Evolutionary conservation across 2,888 invertebrate species (phyloP).

Genomic region (Rhagonycha lutea): DNA sequence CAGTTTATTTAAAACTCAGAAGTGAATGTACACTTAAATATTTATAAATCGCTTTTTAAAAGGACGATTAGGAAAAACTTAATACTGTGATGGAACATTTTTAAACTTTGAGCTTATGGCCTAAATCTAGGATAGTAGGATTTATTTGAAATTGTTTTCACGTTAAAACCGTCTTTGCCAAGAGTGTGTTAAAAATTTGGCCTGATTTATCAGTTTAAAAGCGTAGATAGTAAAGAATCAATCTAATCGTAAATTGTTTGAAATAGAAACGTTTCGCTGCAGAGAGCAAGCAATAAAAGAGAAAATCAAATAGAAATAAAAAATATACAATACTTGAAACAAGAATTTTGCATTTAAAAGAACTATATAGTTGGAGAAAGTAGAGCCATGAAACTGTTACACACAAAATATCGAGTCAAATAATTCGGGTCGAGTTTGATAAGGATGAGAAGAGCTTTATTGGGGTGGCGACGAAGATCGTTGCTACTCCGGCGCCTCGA

Average conservation of each 20-base stretch:
- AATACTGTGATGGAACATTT: no score
- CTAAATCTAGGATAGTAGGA: no score
- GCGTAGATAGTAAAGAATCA: background rate
- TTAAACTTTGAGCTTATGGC: no score
- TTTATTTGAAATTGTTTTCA: no score
- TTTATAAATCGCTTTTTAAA: no score
- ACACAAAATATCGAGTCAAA: conserved; percentile 18
- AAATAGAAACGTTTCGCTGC: background rate
- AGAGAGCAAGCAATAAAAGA: background rate
- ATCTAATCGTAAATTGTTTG: background rate
- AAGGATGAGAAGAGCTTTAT: conserved; percentile 22
- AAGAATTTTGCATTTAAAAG: background rate
- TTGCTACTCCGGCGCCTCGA: conserved; percentile 42
- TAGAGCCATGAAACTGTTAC: conserved; percentile 27
- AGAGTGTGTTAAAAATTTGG: no score
- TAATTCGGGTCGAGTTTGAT: conserved; percentile 28
- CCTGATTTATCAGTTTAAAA: background rate
- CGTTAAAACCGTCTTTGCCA: no score
- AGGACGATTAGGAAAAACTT: no score
- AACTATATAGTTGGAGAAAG: conserved; percentile 18
- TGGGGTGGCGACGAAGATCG: conserved; percentile 31
- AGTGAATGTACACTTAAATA: no score
- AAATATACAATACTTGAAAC: background rate
- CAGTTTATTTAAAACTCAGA: no score
- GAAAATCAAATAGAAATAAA: background rate